Evolutionary conservation across 2,797 vertebrate genomes (phyloP), one percentile per base, ranked within the genome.

Genomic region (Lophius americanus): DNA sequence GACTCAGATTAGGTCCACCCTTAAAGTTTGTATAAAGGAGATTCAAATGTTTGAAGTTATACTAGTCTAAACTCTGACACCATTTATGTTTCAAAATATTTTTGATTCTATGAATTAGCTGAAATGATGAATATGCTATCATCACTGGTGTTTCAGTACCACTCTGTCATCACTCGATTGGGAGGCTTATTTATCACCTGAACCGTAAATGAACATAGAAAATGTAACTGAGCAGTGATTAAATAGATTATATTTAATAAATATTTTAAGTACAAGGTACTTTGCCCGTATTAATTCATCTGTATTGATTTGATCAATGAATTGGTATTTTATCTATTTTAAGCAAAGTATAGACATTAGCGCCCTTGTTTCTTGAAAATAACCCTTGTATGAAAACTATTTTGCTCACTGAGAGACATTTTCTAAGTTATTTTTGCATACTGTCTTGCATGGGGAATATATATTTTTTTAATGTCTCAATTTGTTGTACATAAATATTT

Each of bases 381-480:
- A 82, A 78, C 70, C 75, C 79, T 87, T 83, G 58, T 89, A 88
- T 89, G 85, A 90, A 87, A 91, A 87, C 75, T 90, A 91, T 90
- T 94, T 92, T 93, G 85, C 85, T 92, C 78, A 84, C 75, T 87
- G 76, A 88, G 79, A 89, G 76, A 88, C 80, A 88, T 91, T 92
- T 92, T 91, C 64, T 87, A 92, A 88, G 76, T 91, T 92, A 90
- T 90, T 92, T 92, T 92, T 92, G 87, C 89, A 90, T 89, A 91
- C 78, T 88, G 83, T 90, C 81, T 80, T 84, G 87, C 86, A 85
- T 85, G 86, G 81, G 73, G 88, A 44, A 44, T 44, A 87, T 88
- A 82, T 89, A 91, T 92, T 88, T 92, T 91, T 86, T 88, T 86
- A 87, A 85, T 86, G 82, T 84, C 88, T 86, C 79, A 75, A 74